phyloP scores from a whole-genome alignment of 2,113 vertebrate genomes.

The Tragulus kanchil region DNA sequence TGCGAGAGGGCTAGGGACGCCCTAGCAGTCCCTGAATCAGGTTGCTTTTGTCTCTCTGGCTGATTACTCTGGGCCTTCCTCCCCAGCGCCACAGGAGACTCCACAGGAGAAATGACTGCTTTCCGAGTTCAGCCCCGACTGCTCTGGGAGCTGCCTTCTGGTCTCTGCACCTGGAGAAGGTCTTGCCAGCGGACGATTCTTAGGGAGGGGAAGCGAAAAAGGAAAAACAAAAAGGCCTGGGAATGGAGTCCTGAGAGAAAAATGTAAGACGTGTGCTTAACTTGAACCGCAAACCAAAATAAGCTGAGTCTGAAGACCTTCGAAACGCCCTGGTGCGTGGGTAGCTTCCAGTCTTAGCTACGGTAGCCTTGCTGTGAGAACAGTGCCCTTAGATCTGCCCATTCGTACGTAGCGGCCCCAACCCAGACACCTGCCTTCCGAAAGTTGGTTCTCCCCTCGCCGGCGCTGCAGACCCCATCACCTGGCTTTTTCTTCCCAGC shows the following conservation, averaged over 20 bases:
- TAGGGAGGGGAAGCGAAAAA: not conserved
- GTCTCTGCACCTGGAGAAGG: not conserved
- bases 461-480: not conserved
- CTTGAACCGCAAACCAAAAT: conserved; percentile 6
- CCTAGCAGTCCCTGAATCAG: rapidly evolving
- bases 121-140: not conserved
- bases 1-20: rapidly evolving
- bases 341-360: not conserved
- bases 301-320: not conserved
- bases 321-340: not conserved
- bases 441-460: not conserved
- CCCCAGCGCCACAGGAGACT: not conserved
- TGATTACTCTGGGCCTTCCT: not conserved
- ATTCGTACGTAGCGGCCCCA: not conserved
- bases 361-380: not conserved
- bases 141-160: not conserved
- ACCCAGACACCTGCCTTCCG: not conserved
- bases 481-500: not conserved
- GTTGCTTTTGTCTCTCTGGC: not conserved
- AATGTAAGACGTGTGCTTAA: not conserved
- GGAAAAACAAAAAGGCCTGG: not conserved
- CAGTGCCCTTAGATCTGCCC: not conserved
- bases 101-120: no score
- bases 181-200: not conserved
- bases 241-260: not conserved